Evolutionary conservation across 2,113 vertebrate genomes (phyloP), one percentile per base, ranked within the genome.

Genomic region (Cyprinodon variegatus): DNA sequence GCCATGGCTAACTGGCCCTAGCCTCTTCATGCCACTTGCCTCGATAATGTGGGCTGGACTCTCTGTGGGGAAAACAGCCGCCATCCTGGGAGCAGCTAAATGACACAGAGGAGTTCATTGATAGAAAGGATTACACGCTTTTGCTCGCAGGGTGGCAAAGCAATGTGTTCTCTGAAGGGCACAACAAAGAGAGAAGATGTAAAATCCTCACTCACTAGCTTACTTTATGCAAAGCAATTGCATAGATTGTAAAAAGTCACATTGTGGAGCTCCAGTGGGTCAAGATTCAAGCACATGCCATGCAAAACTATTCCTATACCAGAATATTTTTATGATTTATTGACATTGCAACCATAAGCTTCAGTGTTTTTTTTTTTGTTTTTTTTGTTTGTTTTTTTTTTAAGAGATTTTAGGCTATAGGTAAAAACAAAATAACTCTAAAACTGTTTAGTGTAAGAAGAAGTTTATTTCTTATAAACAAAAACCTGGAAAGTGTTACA

Each of bases 91-190:
- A 93, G 81, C 77, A 81, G 87, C 89, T 89, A 92, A 93, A 94
- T 91, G 90, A 90, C 90, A 90, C 90, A 87, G 85, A 82, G 80
- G 89, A 88, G 88, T 91, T 91, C 89, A 90, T 91, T 93, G 93
- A 92, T 93, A 90, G 88, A 91, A 90, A 88, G 88, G 89, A 91
- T 89, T 92, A 91, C 84, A 87, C 62, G 83, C 88, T 70, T 57
- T 57, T n/a, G 72, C 88, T 85, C 11, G 66, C 82, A 46, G 87
- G 86, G 80, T 68, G 40, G 83, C 68, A 4, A 80, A 79, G 61
- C 82, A 59, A 72, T 67, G 65, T 74, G 45, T 70, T 76, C 80
- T 87, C 82, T 91, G 87, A 90, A 90, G 91, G 91, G 77, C 87
- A 87, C 75, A 69, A 76, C 84, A 88, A 81, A 89, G 84, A 73